Conservation (phyloP, 2,888 invertebrate species). For the Stictocephala bisonia region DNA sequence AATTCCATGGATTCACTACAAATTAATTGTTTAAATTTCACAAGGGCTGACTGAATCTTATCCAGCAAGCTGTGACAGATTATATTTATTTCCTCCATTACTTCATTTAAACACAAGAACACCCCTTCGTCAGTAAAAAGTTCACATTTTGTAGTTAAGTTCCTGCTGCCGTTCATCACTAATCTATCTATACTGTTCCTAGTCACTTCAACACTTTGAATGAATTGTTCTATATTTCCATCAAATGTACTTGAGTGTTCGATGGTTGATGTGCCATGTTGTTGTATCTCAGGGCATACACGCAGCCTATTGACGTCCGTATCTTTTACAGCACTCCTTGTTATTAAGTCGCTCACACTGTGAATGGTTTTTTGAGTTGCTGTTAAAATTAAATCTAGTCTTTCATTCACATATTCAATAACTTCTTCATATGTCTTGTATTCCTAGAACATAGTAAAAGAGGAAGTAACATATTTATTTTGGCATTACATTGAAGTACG, state of each 20-base stretch:
- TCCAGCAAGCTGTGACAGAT: background rate
- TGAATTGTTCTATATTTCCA: too few species aligned
- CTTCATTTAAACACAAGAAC: background rate
- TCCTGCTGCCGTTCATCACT: conserved; percentile 11
- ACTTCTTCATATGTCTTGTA: background rate
- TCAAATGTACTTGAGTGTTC: too few species aligned
- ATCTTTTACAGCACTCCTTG: background rate
- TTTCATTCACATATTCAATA: background rate
- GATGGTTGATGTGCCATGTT: too few species aligned
- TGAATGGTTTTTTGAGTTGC: background rate
- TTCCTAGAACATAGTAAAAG: too few species aligned
- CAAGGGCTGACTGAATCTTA: too few species aligned
- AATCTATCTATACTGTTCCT: conserved; percentile 9
- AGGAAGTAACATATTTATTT: too few species aligned
- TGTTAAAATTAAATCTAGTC: background rate
- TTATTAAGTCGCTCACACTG: conserved; percentile 16
- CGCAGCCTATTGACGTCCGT: background rate
- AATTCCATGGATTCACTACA: too few species aligned
- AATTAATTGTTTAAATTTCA: too few species aligned
- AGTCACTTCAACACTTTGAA: too few species aligned
- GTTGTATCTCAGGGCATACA: background rate
- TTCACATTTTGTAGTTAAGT: conserved; percentile 6
- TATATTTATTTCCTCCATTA: background rate
- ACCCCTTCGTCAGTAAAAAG: background rate
- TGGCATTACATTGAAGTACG: too few species aligned